Percentiles rank a stretch among this genome's conserved stretches.
Conservation (phyloP, 2,888 invertebrate species). For the Corythucha ciliata region DNA sequence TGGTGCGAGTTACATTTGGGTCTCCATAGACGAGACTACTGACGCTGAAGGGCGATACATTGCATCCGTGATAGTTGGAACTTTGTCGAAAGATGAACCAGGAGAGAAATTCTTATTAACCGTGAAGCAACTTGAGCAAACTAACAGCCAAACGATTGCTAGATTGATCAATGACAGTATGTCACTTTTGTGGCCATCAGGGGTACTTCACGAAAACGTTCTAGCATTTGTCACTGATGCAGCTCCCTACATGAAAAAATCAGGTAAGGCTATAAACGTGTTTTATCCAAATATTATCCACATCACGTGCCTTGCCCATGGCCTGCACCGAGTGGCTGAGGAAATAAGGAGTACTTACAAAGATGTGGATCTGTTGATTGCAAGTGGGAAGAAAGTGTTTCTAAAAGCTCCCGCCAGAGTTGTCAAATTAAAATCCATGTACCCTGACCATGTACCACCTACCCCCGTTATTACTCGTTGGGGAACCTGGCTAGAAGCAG, state of each 20-base stretch:
- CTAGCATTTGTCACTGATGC: not conserved
- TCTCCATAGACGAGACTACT: slow-evolving; percentile 24
- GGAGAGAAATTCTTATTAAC: too few species aligned
- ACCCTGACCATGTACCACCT: not conserved
- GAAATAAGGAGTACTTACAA: not conserved
- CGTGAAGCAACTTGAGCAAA: too few species aligned
- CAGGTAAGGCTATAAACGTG: not conserved
- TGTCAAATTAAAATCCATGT: slow-evolving; percentile 2
- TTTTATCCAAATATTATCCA: slow-evolving; percentile 6
- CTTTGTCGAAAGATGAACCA: too few species aligned
- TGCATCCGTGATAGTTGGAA: slow-evolving; percentile 9
- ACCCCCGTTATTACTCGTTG: not conserved
- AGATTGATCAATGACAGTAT: too few species aligned
- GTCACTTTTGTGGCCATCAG: too few species aligned
- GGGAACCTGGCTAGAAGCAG: slow-evolving; percentile 7
- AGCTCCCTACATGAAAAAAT: slow-evolving; percentile 4
- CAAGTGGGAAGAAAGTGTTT: slow-evolving; percentile 13
- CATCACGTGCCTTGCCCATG: slow-evolving; percentile 6
- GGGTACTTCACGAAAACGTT: too few species aligned
- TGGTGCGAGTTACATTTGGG: slow-evolving; percentile 16
- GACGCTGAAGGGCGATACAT: slow-evolving; percentile 14
- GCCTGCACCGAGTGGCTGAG: slow-evolving; percentile 1
- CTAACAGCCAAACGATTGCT: too few species aligned
- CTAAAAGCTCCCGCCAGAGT: slow-evolving; percentile 1
- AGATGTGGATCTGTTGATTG: slow-evolving; percentile 1